Base-by-base conservation (phyloP, 2,888 invertebrate genomes). In the Melipona beecheii region DNA sequence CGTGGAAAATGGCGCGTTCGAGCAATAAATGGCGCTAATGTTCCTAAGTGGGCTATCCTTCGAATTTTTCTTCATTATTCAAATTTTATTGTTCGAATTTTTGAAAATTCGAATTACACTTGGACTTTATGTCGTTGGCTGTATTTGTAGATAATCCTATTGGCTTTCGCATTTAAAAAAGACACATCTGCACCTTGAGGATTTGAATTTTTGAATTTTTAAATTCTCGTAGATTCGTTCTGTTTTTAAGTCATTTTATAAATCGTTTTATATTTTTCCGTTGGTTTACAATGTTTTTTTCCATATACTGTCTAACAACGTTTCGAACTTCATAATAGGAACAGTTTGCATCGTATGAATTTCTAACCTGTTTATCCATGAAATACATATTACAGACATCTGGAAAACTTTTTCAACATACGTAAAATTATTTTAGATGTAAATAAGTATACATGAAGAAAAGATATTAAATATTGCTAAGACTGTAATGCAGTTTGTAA, bases 161-260 rank as follows among this genome's bases (percentile, higher is more conserved):
- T 52, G 49, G 11, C n/a, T 17, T 43, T 65, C 19, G 74, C 21
- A 64, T 66, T 50, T 27, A 13, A 58, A 17, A 24, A 56, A 36
- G 81, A 66, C 36, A 36, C 65, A 49, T 69, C 62, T 73, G 11
- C 78, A 58, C 66, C 62, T 52, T 72, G 74, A 73, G 83, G 84
- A 91, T 94, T 94, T 94, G 93, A 94, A 94, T 93, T 92, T 94
- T 94, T 93, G 93, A 94, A 94, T 94, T 94, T 94, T 94, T 92
- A 93, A 94, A 94, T 92, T 89, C 73, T 73, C 83, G 60, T 68
- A n/a, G 86, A 87, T 88, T 87, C 84, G 77, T 70, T 78, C 65
- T 58, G 65, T 85, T 78, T 86, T 77, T 64, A 69, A 73, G 54
- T 81, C 60, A 54, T 80, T 78, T 80, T 58, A 17, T 43, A 64